These are phyloP conservation scores for Takifugu ocellatus DNA, from an alignment of 2,797 vertebrate genomes.

Conservation along the genomic window DNA sequence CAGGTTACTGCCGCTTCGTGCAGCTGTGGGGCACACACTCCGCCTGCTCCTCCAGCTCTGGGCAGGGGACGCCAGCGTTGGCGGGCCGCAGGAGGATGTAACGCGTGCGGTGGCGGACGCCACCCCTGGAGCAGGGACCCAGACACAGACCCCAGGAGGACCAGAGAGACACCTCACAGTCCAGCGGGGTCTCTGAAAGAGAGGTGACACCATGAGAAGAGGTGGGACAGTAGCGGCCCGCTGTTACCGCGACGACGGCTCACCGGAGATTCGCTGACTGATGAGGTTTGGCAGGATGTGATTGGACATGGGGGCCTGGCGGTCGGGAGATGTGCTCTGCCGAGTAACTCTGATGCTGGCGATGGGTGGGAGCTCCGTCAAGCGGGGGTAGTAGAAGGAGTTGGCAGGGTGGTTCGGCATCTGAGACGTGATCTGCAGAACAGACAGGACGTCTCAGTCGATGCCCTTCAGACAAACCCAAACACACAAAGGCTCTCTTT, in stretches of 20 bases:
- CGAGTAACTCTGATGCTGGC: constrained; percentile 71
- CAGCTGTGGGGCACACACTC: constrained; percentile 76
- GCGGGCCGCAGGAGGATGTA: constrained; percentile 80
- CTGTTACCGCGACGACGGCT: not conserved
- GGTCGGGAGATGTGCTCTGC: constrained; percentile 58
- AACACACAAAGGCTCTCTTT: constrained; percentile 26
- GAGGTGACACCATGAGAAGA: not conserved
- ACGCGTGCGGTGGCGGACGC: constrained; percentile 76
- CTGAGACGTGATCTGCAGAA: constrained; percentile 77
- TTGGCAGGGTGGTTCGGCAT: constrained; percentile 82
- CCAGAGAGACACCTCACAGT: constrained; percentile 82
- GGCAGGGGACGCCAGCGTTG: constrained; percentile 78
- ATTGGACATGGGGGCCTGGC: constrained; percentile 73
- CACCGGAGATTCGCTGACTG: constrained; percentile 72
- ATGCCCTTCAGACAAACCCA: constrained; percentile 24
- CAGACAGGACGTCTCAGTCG: constrained; percentile 22
- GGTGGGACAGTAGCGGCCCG: not conserved
- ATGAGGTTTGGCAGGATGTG: constrained; percentile 77
- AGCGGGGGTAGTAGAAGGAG: constrained; percentile 81
- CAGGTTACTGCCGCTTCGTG: constrained; percentile 62
- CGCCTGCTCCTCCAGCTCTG: constrained; percentile 79
- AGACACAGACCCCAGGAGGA: constrained; percentile 82
- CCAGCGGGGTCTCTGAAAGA: constrained; percentile 74
- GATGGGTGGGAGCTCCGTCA: constrained; percentile 75
- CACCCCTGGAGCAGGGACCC: constrained; percentile 72